phyloP scores from a whole-genome alignment of 1,140 invertebrate species.

The Drosophila jambulina region DNA sequence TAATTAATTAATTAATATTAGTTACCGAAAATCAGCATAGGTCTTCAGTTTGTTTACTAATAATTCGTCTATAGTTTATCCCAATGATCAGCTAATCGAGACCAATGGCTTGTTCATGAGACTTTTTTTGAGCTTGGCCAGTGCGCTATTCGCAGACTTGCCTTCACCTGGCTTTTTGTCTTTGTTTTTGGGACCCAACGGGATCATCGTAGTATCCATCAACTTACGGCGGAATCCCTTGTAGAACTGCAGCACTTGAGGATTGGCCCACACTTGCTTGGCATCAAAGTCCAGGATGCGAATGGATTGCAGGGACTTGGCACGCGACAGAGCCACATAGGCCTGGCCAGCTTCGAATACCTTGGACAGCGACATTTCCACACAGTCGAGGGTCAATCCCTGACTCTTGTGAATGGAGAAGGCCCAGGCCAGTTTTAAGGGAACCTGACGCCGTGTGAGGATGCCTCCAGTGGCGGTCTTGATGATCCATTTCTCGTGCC shows the following conservation, averaged over 20 bases:
- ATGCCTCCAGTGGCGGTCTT: conserved; percentile 89
- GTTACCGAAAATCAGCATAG: conserved; percentile 2
- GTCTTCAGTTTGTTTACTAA: conserved; percentile 1
- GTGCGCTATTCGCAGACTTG: conserved; percentile 40
- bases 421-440: conserved; percentile 97
- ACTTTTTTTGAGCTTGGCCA: conserved; percentile 79
- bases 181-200: conserved; percentile 87
- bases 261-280: conserved; percentile 95
- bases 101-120: conserved; percentile 82
- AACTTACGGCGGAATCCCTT: conserved; percentile 88
- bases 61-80: conserved; percentile 1
- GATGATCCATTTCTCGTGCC: conserved; percentile 93
- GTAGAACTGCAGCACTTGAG: conserved; percentile 94
- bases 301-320: conserved; percentile 93
- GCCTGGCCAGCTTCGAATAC: conserved; percentile 98
- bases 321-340: conserved; percentile 97
- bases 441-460: conserved; percentile 90
- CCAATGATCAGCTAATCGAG: conserved; percentile 72
- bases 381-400: conserved; percentile 97
- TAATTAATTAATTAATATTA: background rate
- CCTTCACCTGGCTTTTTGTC: conserved; percentile 85
- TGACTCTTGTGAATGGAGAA: conserved; percentile 99
- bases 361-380: conserved; percentile 95
- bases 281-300: conserved; percentile 95
- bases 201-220: conserved; percentile 88